These are phyloP conservation scores for Musca vetustissima DNA, from an alignment of 1,140 invertebrate species.

Conservation along the genomic window DNA sequence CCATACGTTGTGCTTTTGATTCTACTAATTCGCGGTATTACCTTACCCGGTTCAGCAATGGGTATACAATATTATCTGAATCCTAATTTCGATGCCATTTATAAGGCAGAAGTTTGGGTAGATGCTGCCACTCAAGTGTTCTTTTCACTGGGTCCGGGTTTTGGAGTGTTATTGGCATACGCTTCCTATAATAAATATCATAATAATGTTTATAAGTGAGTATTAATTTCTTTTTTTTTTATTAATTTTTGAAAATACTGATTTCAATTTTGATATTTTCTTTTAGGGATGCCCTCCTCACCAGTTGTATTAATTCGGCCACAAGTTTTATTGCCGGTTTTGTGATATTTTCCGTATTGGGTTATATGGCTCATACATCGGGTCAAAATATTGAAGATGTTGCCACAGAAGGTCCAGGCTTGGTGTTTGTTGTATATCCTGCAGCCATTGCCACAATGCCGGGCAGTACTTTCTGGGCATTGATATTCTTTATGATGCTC, in stretches of 20 bases:
- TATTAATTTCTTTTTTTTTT: no score
- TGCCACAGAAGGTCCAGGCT: constrained; percentile 83
- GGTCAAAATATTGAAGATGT: constrained; percentile 80
- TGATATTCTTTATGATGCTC: constrained; percentile 97
- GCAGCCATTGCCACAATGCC: constrained; percentile 97
- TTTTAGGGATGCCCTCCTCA: constrained; percentile 91
- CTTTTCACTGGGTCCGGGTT: constrained; percentile 95
- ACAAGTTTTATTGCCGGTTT: constrained; percentile 97
- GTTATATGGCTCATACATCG: constrained; percentile 89
- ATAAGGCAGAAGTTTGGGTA: constrained; percentile 74
- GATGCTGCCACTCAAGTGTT: constrained; percentile 95
- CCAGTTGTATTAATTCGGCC: constrained; percentile 91
- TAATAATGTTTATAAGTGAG: constrained; percentile 97
- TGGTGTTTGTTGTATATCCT: constrained; percentile 94
- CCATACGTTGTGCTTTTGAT: constrained; percentile 94
- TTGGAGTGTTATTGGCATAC: constrained; percentile 93
- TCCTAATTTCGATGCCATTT: constrained; percentile 89
- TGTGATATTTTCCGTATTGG: constrained; percentile 96
- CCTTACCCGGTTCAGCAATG: constrained; percentile 88
- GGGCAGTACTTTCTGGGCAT: constrained; percentile 87
- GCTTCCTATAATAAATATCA: constrained; percentile 97
- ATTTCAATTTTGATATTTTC: constrained; percentile 5
- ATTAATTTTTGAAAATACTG: no score
- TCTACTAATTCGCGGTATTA: constrained; percentile 88
- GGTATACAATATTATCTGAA: constrained; percentile 83